Evolutionary conservation across 2,888 invertebrate species (phyloP).

Genomic region (Drosophila limbata): DNA sequence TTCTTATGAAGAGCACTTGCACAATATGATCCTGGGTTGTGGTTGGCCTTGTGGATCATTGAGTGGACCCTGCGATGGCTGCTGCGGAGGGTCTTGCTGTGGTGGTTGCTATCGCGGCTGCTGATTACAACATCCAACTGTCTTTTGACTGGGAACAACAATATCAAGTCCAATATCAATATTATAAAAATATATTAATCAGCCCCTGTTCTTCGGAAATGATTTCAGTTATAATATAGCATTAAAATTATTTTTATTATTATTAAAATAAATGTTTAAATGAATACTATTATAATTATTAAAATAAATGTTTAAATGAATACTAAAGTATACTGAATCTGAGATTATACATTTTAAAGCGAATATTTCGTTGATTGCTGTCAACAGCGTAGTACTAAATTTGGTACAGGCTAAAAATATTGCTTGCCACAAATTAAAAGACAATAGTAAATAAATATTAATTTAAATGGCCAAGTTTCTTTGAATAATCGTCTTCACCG

Average conservation of each 20-base stretch:
- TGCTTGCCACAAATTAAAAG: too few relatives aligned
- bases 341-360: neutral
- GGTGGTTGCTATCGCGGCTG: conserved; percentile 19
- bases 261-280: neutral
- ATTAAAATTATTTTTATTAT: too few relatives aligned
- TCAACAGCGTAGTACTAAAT: too few relatives aligned
- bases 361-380: neutral
- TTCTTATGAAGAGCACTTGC: neutral
- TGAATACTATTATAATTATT: neutral
- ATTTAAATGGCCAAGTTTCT: too few relatives aligned
- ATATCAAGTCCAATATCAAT: neutral
- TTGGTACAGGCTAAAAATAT: too few relatives aligned
- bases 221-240: neutral
- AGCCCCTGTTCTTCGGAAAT: neutral
- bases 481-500: too few relatives aligned
- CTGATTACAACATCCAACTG: neutral
- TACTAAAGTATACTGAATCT: neutral
- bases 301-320: neutral
- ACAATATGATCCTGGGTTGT: conserved; percentile 49
- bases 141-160: neutral
- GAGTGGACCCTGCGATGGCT: conserved; percentile 49
- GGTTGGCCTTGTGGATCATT: conserved; percentile 54
- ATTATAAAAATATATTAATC: neutral
- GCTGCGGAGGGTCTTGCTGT: conserved; percentile 16
- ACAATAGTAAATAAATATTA: too few relatives aligned